phyloP scores from a whole-genome alignment of 2,888 invertebrate species.

The Teinopalpus imperialis region DNA sequence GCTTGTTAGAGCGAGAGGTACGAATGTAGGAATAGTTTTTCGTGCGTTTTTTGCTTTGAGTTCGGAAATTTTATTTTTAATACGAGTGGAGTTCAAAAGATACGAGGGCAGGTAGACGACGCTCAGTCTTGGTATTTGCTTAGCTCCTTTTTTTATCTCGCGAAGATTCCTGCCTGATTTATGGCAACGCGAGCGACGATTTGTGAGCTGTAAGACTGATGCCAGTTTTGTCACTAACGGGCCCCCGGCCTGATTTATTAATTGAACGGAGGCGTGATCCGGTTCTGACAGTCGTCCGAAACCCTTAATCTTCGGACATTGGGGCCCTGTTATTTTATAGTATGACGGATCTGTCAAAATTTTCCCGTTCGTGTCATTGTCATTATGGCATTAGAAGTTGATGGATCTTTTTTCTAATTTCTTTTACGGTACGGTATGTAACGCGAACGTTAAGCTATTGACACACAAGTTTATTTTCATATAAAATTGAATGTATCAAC shows the following conservation, averaged over 20 bases:
- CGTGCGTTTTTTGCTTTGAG: constrained; percentile 73
- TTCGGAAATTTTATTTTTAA: constrained; percentile 78
- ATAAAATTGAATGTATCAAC: no score
- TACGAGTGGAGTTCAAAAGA: constrained; percentile 78
- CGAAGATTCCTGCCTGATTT: constrained; percentile 77
- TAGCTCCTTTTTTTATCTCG: constrained; percentile 68
- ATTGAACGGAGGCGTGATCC: constrained; percentile 62
- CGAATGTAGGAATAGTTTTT: constrained; percentile 67
- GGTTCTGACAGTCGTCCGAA: constrained; percentile 63
- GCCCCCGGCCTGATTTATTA: constrained; percentile 71
- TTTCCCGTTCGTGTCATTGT: constrained; percentile 21
- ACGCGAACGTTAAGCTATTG: not conserved
- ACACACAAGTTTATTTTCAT: no score
- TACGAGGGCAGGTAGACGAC: constrained; percentile 75
- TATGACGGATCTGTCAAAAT: constrained; percentile 33
- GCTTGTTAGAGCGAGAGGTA: constrained; percentile 43
- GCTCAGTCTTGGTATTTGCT: constrained; percentile 71
- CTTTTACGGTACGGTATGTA: not conserved
- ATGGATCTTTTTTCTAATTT: not conserved
- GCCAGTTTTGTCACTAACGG: constrained; percentile 76
- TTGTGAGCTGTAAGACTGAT: constrained; percentile 79
- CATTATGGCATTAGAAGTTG: constrained; percentile 15
- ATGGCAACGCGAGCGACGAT: constrained; percentile 73
- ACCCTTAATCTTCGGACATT: constrained; percentile 52
- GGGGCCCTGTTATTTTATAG: constrained; percentile 37